Evolutionary conservation across 2,113 vertebrate species (phyloP).

Genomic region (Brachypodius melanocephalos): DNA sequence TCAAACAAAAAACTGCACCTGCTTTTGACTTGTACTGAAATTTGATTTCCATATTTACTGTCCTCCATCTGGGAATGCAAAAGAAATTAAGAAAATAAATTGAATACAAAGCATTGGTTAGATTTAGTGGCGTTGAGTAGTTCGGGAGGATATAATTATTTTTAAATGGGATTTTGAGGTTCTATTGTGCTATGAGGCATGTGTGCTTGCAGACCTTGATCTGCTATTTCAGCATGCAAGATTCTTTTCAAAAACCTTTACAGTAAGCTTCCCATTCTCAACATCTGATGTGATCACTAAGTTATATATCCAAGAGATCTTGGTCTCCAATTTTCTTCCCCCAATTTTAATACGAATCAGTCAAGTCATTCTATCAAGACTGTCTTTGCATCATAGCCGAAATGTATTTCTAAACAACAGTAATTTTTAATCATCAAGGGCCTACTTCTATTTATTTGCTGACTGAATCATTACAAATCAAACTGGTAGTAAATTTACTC

Average conservation of each 20-base stretch:
- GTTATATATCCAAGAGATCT: neutral
- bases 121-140: neutral
- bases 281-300: neutral
- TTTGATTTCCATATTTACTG: neutral
- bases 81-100: neutral
- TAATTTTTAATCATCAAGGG: neutral
- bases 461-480: neutral
- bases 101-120: neutral
- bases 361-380: neutral
- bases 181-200: neutral
- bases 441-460: neutral
- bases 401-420: neutral
- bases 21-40: neutral
- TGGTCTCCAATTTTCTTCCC: neutral
- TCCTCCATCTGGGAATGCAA: neutral
- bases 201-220: neutral
- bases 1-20: neutral
- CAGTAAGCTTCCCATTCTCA: neutral
- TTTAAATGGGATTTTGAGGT: neutral
- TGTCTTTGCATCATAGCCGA: neutral
- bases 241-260: neutral
- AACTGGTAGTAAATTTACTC: neutral
- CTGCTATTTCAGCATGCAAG: neutral
- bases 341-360: neutral
- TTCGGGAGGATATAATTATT: neutral